Evolutionary conservation across 2,888 invertebrate species (phyloP), one percentile per base, ranked within the genome.

Genomic region (Polydrusus tereticollis): DNA sequence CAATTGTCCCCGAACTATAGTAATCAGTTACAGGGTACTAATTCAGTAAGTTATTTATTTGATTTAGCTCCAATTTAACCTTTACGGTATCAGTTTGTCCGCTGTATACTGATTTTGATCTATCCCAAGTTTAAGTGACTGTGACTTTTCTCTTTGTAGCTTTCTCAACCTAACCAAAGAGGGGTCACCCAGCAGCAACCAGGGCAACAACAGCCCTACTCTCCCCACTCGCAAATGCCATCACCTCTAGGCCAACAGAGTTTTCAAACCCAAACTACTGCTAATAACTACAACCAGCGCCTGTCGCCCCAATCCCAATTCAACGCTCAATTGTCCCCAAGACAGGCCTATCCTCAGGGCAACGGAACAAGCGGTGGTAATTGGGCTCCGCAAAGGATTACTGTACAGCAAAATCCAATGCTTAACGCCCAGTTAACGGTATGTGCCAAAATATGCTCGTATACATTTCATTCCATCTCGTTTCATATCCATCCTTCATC

Each of bases 321-420:
- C 86, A 84, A 86, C 86, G 26, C 68, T 20, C 89, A 89, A 78
- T 82, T 89, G 77, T 89, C 89, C 47, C 89, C 90, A 76, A 85
- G 90, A 75, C 84, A 84, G 74, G 79, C 79, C 14, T 84, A 83
- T 73, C 45, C 82, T 4, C 83, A 83, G 75, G 79, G 76, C 14
- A 79, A 76, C 55, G 64, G 43, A 55, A 45, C 21, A 8, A 58
- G 26, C 2, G 58, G 47, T 20, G 47, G 23, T 12, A 76, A 78
- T 20, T 80, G 79, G 16, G 80, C 73, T 52, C 86, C 86, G 77
- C 80, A 82, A 80, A 88, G 91, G 84, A 87, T 93, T 79, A 89
- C 90, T 69, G 87, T 91, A 72, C 92, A 95, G 85, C 92, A 95
- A 85, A 95, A 96, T 87, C 94, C 96, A 29, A 95, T 96, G 95